A percentile compares a stretch with the other conserved stretches of the same genome.
Evolutionary conservation across 1,140 invertebrate species (phyloP).

Genomic region (Drosophila nigrodunni): DNA sequence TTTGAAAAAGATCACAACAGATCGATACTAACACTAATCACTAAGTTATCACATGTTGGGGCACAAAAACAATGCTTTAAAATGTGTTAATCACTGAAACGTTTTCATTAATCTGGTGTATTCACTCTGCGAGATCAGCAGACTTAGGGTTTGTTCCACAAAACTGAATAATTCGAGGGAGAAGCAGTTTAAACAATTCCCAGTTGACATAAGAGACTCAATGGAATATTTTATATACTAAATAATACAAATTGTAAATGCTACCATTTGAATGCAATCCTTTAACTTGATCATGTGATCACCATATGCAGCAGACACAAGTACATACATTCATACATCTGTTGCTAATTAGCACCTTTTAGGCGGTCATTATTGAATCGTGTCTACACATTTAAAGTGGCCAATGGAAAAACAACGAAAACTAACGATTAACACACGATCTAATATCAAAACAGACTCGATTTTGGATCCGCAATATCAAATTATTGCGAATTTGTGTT

Average conservation of each 20-base stretch:
- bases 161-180: not conserved
- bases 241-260: conserved; percentile 10
- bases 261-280: conserved; percentile 10
- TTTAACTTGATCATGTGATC: conserved; percentile 49
- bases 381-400: conserved; percentile 50
- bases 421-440: conserved; percentile 22
- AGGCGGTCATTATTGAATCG: conserved; percentile 44
- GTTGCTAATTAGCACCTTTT: conserved; percentile 59
- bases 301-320: conserved; percentile 39
- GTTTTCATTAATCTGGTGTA: conserved; percentile 17
- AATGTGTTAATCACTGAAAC: conserved; percentile 53
- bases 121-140: conserved; percentile 1
- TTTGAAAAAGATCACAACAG: conserved; percentile 3
- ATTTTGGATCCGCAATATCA: conserved; percentile 4
- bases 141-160: not conserved
- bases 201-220: not conserved
- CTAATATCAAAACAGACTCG: conserved; percentile 7
- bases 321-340: not conserved
- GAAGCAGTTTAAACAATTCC: conserved; percentile 4
- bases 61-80: conserved; percentile 43
- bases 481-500: conserved; percentile 20
- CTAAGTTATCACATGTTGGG: conserved; percentile 31
- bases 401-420: conserved; percentile 35
- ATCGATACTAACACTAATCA: conserved; percentile 8
- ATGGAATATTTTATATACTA: conserved; percentile 5